Evolutionary conservation across 2,113 vertebrate species (phyloP), one percentile per base, ranked within the genome.

Genomic region (Thryonomys swinderianus): DNA sequence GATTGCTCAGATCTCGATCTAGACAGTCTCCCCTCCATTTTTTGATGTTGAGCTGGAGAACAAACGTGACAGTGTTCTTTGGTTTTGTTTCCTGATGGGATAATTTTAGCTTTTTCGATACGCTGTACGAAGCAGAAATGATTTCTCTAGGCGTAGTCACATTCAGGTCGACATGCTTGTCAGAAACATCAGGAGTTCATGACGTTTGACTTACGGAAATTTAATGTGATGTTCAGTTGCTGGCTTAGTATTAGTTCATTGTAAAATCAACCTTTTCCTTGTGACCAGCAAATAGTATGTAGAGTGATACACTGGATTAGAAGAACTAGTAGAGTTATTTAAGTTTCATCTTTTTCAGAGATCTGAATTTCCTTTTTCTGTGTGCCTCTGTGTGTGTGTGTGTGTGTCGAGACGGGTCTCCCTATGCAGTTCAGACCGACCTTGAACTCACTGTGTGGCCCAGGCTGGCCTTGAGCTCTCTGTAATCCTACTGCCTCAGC

Each of bases 181-280:
- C 76, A 53, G 25, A 25, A 85, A 80, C 12, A 7, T 82, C 16
- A 85, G 30, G 7, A 7, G 4, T 42, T 25, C 4, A 10, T 42
- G 48, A 32, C 51, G 7, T n/a, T 20, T 30, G 25, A 2, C 5
- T 78, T 55, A 45, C 51, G 5, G 16, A 59, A 79, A 85, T 30
- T 73, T 2, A 10, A 59, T 18, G 40, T 48, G 5, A 53, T 30
- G 20, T 27, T 45, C 18, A 8, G 10, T 88, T 11, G n/a, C 34
- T 81, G 34, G 20, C 3, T 81, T 92, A 74, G 40, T 40, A 4
- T 73, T 40, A 55, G 4, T 91, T 40, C 40, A 25, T 14, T 34
- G n/a, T 81, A 76, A 95, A 96, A 69, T 82, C 21, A 12, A n/a
- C 25, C 40, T 81, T 94, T 94, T 32, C 9, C 8, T 62, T 48